Base-by-base conservation (phyloP, 2,113 vertebrate genomes). In the Centrocercus urophasianus region DNA sequence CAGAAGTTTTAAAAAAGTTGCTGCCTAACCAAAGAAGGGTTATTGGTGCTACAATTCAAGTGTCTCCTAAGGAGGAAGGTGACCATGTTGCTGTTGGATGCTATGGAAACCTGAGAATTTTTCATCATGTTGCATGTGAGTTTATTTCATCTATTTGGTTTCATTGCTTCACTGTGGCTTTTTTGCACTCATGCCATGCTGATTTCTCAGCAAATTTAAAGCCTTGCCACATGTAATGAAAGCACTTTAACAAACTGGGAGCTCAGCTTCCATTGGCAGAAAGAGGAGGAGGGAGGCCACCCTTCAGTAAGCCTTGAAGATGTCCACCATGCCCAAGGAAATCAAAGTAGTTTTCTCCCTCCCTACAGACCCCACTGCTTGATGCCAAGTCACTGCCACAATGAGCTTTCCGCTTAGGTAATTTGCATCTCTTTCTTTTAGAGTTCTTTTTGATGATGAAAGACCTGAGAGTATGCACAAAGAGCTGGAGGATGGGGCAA, bases 381-480 rank as follows among this genome's bases (percentile, higher is more conserved):
- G 74, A 75, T 52, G 17, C 6, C 1, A 61, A 79, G 47, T 54
- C 47, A 61, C 42, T 69, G 48, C 50, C 70, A 78, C 1, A 22
- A 10, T 73, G 32, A 38, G 54, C 89, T 88, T 78, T 56, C 32
- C 73, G 4, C 65, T 90, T 65, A 60, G 71, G 43, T 76, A 64
- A 85, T 96, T 92, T 94, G 65, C 86, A 90, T 90, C 56, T 70
- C 6, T 73, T 91, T 95, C 59, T 93, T 89, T 71, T 83, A 47
- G 25, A 47, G 57, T 86, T 94, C 57, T 34, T 96, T 96, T 95
- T 94, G 93, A 95, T 92, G 71, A 90, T 85, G 67, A 87, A 97
- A 92, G 74, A 32, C 67, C 56, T 2, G 1, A 72, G 42, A 71
- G 52, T 1, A 0, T 65, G 47, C 43, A 74, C 0, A 0, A 79